Conservation (phyloP, 2,797 vertebrate species). For the Sparus aurata region DNA sequence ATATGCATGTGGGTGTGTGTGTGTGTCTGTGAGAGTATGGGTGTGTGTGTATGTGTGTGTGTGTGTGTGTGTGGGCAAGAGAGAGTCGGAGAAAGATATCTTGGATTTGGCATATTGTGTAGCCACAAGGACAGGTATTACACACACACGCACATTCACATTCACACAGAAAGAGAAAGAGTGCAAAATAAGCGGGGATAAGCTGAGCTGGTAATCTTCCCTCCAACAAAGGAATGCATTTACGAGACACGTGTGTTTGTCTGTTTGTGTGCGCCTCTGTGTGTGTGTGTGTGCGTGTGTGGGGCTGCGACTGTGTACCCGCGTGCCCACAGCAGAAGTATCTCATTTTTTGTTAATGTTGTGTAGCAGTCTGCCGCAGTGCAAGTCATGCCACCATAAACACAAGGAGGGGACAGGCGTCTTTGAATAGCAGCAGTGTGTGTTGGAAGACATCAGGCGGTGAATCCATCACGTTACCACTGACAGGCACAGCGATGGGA, state of each 20-base stretch:
- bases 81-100: conserved; percentile 9
- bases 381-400: conserved; percentile 75
- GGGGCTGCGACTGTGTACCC: conserved; percentile 47
- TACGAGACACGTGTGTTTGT: conserved; percentile 67
- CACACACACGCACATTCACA: conserved; percentile 3
- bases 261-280: conserved; percentile 36
- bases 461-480: conserved; percentile 81
- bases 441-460: conserved; percentile 77
- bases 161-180: conserved; percentile 32
- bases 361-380: conserved; percentile 63
- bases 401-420: conserved; percentile 57
- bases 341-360: conserved; percentile 72
- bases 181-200: conserved; percentile 64
- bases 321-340: conserved; percentile 61
- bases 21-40: neutral
- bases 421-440: conserved; percentile 78
- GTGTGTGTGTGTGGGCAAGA: neutral
- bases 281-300: conserved; percentile 26
- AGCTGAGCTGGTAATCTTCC: conserved; percentile 74
- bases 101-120: conserved; percentile 28
- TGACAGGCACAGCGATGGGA: conserved; percentile 82
- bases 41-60: neutral
- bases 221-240: conserved; percentile 75
- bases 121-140: conserved; percentile 39
- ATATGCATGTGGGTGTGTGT: neutral